Evolutionary conservation across 2,113 vertebrate genomes (phyloP), one percentile per base, ranked within the genome.

Genomic region (Capricornis sumatraensis): DNA sequence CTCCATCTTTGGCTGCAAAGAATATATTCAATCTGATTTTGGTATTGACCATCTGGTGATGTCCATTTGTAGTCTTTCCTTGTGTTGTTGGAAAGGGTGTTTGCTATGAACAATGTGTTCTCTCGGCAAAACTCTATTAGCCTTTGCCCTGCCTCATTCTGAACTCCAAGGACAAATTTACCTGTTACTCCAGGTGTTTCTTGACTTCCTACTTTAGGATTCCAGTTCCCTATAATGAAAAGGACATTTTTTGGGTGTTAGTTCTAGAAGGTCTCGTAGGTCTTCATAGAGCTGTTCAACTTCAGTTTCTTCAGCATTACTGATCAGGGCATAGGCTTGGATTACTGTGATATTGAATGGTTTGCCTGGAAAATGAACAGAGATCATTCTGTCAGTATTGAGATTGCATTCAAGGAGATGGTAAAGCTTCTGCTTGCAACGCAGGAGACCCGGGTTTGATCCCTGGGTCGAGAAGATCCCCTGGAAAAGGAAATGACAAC

Each of bases 391-490:
- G 64, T 23, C n/a, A 71, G 36, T 71, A 36, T 71, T 36, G 64
- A 36, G 64, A 71, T 6, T 71, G n/a, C n/a, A 36, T 36, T n/a
- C 64, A 71, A 71, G 64, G 19, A 71, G 64, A 23, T 36, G 19
- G n/a, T 71, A n/a, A 71, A 71, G 2, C 19, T 5, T 6, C n/a
- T 21, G n/a, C n/a, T 36, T 36, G n/a, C n/a, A 36, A 21, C 11
- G 19, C 2, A 0, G n/a, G n/a, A 36, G 19, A 71, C n/a, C n/a
- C 0, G 9, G 33, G 64, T 71, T 36, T 5, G 17, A 71, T 71
- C 9, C n/a, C 64, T 21, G 64, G n/a, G n/a, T 36, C 4, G 0
- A 5, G n/a, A 71, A 71, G 9, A 71, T 71, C 4, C 19, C 17
- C n/a, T 71, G n/a, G 67, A 71, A 36, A 71, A 71, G n/a, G 64